A percentile compares a stretch with the other conserved stretches of the same genome.
Conservation (phyloP, 2,113 vertebrate genomes). For the Speoplatyrhinus poulsoni region DNA sequence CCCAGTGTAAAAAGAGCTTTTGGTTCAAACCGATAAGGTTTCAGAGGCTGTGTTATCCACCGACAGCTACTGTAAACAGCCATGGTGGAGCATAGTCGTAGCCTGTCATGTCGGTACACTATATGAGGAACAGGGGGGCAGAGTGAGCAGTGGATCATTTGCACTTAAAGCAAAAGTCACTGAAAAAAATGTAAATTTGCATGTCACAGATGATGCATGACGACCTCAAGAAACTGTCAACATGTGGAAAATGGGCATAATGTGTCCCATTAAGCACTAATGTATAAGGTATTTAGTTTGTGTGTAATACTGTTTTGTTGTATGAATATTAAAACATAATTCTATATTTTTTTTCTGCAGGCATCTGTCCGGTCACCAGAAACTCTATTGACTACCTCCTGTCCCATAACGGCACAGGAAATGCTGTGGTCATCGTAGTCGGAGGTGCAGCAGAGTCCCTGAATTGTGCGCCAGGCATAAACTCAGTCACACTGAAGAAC, state of each 20-base stretch:
- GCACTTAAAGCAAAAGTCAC: no score
- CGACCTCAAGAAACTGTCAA: no score
- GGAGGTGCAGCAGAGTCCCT: constrained; percentile 95
- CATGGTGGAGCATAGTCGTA: no score
- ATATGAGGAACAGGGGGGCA: no score
- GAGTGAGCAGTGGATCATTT: no score
- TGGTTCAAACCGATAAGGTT: no score
- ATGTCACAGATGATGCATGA: not conserved
- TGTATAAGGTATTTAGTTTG: not conserved
- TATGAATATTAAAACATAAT: not conserved
- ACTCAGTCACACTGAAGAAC: constrained; percentile 85
- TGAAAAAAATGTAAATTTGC: not conserved
- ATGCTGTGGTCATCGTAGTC: constrained; percentile 91
- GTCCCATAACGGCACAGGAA: constrained; percentile 87
- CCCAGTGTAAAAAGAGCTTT: no score
- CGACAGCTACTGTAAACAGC: no score
- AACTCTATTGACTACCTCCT: constrained; percentile 95
- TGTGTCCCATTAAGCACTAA: not conserved
- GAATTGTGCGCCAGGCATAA: constrained; percentile 85
- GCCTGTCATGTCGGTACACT: no score
- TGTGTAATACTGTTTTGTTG: not conserved
- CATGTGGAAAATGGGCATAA: not conserved
- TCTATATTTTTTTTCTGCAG: constrained; percentile 57
- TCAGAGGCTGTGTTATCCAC: no score
- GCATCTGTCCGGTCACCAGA: constrained; percentile 92